Evolutionary conservation across 2,888 invertebrate species (phyloP).

Genomic region (Leptothorax acervorum): DNA sequence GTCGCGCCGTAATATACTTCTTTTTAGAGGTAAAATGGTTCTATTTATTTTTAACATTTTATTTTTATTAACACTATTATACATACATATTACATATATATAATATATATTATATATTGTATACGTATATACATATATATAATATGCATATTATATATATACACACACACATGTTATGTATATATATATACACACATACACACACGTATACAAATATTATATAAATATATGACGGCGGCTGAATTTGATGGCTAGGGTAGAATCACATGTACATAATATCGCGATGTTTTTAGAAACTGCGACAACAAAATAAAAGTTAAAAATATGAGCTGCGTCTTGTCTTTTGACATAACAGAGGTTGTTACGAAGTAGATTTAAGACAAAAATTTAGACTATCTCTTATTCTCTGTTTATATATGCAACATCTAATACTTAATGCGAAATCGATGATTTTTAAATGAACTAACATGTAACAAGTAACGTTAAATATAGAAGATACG

Average conservation of each 20-base stretch:
- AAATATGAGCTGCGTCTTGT: background rate
- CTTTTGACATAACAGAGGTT: constrained; percentile 47
- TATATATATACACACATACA: background rate
- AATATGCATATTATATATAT: background rate
- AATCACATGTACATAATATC: constrained; percentile 42
- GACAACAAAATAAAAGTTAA: constrained; percentile 54
- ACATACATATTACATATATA: background rate
- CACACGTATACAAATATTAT: background rate
- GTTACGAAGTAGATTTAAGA: constrained; percentile 47
- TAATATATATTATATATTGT: background rate
- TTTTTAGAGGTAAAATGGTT: constrained; percentile 41
- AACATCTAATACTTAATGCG: constrained; percentile 47
- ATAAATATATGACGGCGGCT: constrained; percentile 59
- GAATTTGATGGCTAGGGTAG: constrained; percentile 54
- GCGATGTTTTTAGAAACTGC: constrained; percentile 39
- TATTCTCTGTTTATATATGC: constrained; percentile 44
- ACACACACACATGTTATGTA: background rate
- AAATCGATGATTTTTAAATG: constrained; percentile 53
- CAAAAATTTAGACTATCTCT: constrained; percentile 38
- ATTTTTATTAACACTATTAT: constrained; percentile 46
- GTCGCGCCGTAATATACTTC: constrained; percentile 64
- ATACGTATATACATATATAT: background rate
- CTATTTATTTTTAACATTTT: constrained; percentile 49
- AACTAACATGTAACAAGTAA: constrained; percentile 58
- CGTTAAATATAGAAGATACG: constrained; percentile 50